Conservation (phyloP, 2,113 vertebrate species). For the Bubo bubo region DNA sequence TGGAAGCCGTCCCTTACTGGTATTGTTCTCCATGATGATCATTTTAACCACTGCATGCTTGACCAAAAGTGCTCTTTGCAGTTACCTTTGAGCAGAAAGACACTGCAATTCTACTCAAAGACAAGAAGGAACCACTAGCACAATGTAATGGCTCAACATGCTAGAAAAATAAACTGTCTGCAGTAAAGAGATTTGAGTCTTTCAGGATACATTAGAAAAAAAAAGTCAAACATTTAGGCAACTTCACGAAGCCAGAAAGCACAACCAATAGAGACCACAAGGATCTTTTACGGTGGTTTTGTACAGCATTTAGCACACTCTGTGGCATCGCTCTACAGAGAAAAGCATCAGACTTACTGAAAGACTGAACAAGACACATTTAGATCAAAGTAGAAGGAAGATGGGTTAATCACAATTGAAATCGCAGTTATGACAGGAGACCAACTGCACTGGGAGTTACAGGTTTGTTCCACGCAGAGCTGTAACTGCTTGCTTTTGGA, state of each 20-base stretch:
- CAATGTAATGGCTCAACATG: neutral
- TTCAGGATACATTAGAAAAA: neutral
- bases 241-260: neutral
- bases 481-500: neutral
- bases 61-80: neutral
- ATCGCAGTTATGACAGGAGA: neutral
- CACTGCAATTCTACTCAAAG: neutral
- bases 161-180: neutral
- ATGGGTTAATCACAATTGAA: neutral
- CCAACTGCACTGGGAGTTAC: neutral
- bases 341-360: neutral
- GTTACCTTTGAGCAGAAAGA: neutral
- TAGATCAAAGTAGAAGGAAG: neutral
- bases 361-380: neutral
- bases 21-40: neutral
- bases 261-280: neutral
- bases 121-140: neutral
- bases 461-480: neutral
- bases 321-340: neutral
- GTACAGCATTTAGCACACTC: neutral
- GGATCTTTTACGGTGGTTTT: neutral
- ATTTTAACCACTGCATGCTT: slow-evolving; percentile 27
- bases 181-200: neutral
- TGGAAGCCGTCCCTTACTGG: neutral
- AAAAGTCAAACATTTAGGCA: neutral